Evolutionary conservation across 2,113 vertebrate species (phyloP), one percentile per base, ranked within the genome.

Genomic region (Dinomys branickii): DNA sequence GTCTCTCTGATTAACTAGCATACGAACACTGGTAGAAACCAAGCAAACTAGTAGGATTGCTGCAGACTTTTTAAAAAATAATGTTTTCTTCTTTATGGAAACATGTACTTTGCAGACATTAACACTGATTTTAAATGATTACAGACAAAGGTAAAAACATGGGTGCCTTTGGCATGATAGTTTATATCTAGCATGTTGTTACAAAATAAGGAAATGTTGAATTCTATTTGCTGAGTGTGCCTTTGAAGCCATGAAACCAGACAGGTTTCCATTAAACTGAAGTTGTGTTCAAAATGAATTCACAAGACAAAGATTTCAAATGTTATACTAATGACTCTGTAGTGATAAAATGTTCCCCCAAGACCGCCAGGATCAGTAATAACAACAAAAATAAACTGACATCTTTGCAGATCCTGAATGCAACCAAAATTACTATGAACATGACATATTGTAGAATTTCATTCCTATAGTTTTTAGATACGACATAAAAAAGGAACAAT

Each of bases 31-130:
- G 17, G 88, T 75, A 28, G 9, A 71, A 90, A 87, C 85, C 56
- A 88, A 92, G 93, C 26, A 77, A 77, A 33, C 28, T 50, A 78
- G 75, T 50, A 50, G 75, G 75, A 78, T 50, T 90, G 91, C 81
- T 93, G 13, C 81, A 90, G n/a, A 77, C 11, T 61, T 69, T 71
- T 84, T 73, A 3, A 88, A 94, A 97, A 96, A 96, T 81, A 77
- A 35, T 83, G 47, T 56, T 92, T 96, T 94, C 73, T 85, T 93
- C 54, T 94, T 96, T 95, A 71, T 91, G 91, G 52, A 94, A 91
- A 92, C 33, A 80, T 83, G 30, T 81, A 88, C 88, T 95, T 94
- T 95, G 69, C 30, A 91, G 94, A 92, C 26, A 97, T 91, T 94
- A 93, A 94, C 75, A 90, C 5, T 85, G 26, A 85, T 54, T 84